Conservation (phyloP, 2,888 invertebrate genomes). For the Netelia virgata region DNA sequence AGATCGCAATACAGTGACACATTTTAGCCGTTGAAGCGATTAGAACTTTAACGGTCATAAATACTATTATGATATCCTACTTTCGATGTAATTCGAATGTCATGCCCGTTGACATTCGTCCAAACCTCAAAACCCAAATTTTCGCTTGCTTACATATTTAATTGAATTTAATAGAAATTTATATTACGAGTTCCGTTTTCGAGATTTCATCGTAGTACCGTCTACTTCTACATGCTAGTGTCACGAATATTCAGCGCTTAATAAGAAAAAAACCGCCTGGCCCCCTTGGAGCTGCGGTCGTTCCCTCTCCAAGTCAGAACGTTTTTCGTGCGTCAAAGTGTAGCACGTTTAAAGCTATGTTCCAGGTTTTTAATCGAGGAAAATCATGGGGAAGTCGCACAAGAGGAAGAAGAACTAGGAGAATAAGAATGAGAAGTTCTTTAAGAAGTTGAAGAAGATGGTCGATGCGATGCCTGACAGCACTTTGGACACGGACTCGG, state of each 20-base stretch:
- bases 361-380: constrained; percentile 47
- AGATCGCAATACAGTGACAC: too few species aligned
- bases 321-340: constrained; percentile 54
- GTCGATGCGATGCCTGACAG: constrained; percentile 60
- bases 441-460: constrained; percentile 60
- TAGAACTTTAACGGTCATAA: too few species aligned
- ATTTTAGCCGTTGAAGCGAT: too few species aligned
- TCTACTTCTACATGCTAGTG: constrained; percentile 57
- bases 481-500: constrained; percentile 47
- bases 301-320: constrained; percentile 46
- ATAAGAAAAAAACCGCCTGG: constrained; percentile 38
- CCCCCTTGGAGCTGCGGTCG: constrained; percentile 37
- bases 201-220: constrained; percentile 57
- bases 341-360: constrained; percentile 59
- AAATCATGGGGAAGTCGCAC: constrained; percentile 57
- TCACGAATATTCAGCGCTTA: constrained; percentile 57
- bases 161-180: background rate
- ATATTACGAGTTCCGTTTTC: constrained; percentile 47
- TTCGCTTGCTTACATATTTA: too few species aligned
- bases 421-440: constrained; percentile 43
- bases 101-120: too few species aligned
- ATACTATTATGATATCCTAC: too few species aligned
- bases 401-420: constrained; percentile 58
- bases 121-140: too few species aligned
- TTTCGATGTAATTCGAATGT: too few species aligned